phyloP scores from a whole-genome alignment of 2,888 invertebrate species.

The Malachius bipustulatus region DNA sequence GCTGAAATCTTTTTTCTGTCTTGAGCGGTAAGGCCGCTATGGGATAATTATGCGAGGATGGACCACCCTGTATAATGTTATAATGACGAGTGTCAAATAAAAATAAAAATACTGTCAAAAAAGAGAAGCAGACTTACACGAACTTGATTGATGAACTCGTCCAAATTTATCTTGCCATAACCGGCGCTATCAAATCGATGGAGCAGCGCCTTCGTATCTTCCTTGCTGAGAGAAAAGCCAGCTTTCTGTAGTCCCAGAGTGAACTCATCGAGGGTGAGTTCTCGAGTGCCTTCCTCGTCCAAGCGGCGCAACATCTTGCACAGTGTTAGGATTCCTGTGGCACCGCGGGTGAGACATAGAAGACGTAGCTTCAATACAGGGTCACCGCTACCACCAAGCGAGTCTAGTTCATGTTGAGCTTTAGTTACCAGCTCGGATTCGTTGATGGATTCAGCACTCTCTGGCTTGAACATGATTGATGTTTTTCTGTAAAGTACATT shows the following conservation, averaged over 20 bases:
- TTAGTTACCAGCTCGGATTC: slow-evolving; percentile 71
- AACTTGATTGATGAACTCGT: slow-evolving; percentile 75
- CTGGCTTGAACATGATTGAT: slow-evolving; percentile 44
- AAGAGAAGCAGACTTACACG: no score
- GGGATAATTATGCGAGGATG: no score
- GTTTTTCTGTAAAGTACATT: no score
- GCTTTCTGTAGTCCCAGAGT: slow-evolving; percentile 63
- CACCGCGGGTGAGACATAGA: slow-evolving; percentile 73
- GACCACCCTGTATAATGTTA: no score
- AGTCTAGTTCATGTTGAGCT: slow-evolving; percentile 53
- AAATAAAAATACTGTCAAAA: no score
- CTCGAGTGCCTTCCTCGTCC: slow-evolving; percentile 84
- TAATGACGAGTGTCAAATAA: no score
- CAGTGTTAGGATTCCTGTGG: slow-evolving; percentile 76
- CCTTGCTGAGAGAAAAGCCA: slow-evolving; percentile 55
- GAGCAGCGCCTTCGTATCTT: slow-evolving; percentile 58
- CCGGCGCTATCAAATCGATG: slow-evolving; percentile 68
- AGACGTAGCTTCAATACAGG: slow-evolving; percentile 74
- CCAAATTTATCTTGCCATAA: slow-evolving; percentile 68
- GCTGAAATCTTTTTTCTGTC: no score
- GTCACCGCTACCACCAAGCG: slow-evolving; percentile 47
- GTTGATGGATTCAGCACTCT: slow-evolving; percentile 61
- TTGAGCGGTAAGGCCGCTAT: no score
- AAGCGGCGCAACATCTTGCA: slow-evolving; percentile 82
- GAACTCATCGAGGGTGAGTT: slow-evolving; percentile 72